Evolutionary conservation across 2,888 invertebrate genomes (phyloP).

Genomic region (Zeuzera pyrina): DNA sequence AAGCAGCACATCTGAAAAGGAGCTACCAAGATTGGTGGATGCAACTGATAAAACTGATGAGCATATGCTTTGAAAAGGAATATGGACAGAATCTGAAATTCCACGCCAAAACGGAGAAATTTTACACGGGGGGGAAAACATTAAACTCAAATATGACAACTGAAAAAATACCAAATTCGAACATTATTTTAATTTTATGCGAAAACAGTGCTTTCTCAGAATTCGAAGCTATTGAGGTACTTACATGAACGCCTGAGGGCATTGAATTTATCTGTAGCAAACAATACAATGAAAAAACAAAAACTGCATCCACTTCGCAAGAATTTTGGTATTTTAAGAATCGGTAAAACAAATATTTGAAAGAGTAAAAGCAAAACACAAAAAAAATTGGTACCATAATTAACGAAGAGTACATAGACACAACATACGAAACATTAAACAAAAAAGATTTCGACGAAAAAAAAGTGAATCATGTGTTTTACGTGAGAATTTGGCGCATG

Average conservation of each 20-base stretch:
- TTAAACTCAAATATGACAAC: neutral
- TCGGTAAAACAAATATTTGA: too few relatives aligned
- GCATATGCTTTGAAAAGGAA: neutral
- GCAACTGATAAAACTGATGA: slow-evolving; percentile 7
- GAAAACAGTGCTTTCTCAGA: slow-evolving; percentile 1
- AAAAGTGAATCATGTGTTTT: neutral
- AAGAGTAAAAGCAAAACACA: too few relatives aligned
- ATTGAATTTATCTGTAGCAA: slow-evolving; percentile 10
- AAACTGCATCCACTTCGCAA: slow-evolving; percentile 9
- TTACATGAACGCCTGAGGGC: slow-evolving; percentile 9
- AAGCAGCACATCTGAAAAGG: slow-evolving; percentile 4
- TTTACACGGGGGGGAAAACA: slow-evolving; percentile 1
- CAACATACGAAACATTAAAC: neutral
- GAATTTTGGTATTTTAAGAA: slow-evolving; percentile 16
- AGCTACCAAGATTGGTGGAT: slow-evolving; percentile 6
- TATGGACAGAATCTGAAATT: too few relatives aligned
- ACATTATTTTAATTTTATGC: slow-evolving; percentile 14
- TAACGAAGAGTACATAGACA: too few relatives aligned
- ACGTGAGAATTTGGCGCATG: too few relatives aligned
- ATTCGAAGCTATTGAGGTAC: neutral
- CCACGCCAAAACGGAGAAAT: slow-evolving; percentile 1
- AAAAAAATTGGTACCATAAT: too few relatives aligned
- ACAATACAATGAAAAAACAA: slow-evolving; percentile 7
- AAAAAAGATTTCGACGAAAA: neutral
- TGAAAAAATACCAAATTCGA: slow-evolving; percentile 4